A percentile compares a stretch with the other conserved stretches of the same genome.
Conservation (phyloP, 2,113 vertebrate species). For the Pterophyllum scalare region DNA sequence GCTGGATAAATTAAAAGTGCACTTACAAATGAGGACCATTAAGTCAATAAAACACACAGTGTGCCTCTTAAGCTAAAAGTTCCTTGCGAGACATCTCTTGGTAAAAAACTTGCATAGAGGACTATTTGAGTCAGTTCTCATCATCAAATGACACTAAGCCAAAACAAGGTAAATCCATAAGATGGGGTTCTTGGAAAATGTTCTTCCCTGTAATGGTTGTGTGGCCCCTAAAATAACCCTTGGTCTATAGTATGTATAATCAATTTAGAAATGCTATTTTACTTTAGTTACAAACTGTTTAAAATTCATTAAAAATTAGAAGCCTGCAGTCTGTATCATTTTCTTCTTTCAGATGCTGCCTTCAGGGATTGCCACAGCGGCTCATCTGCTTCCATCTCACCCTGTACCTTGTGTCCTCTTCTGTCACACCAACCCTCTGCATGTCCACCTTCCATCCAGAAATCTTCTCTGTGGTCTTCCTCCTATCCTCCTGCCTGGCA, state of each 20-base stretch:
- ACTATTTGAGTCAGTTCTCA: neutral
- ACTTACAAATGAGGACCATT: neutral
- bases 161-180: neutral
- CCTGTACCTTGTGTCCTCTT: too few species aligned
- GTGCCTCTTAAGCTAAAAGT: neutral
- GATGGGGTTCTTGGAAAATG: neutral
- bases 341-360: neutral
- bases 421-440: too few species aligned
- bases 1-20: neutral
- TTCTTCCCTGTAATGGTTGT: accelerated
- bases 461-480: too few species aligned
- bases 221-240: accelerated
- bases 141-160: neutral
- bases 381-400: neutral
- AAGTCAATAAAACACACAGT: neutral
- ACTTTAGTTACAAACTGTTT: too few species aligned
- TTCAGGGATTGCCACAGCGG: neutral
- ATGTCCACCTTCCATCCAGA: too few species aligned
- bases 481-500: too few species aligned
- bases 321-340: neutral
- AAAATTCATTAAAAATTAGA: neutral
- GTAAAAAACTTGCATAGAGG: neutral
- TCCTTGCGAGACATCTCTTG: too few species aligned
- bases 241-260: neutral
- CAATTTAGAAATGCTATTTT: neutral